phyloP scores from a whole-genome alignment of 1,140 invertebrate species.

The Caenorhabditis brenneri region DNA sequence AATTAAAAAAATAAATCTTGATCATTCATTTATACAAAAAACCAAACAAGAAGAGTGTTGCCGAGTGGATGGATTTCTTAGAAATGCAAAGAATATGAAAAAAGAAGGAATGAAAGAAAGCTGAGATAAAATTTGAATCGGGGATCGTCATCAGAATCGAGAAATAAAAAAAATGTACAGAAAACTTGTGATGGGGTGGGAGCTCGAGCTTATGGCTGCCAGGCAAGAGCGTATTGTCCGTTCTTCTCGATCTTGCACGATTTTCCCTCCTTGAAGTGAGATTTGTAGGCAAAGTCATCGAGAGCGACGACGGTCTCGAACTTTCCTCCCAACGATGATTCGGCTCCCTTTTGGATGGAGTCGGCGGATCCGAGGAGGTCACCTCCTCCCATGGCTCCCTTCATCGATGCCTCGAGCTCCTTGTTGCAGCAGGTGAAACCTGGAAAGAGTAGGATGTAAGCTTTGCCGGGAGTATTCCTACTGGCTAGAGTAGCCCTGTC shows the following conservation, averaged over 20 bases:
- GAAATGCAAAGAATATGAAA: neutral
- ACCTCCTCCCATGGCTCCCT: slow-evolving; percentile 64
- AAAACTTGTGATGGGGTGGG: neutral
- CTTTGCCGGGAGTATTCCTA: too few relatives aligned
- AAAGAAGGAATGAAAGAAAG: neutral
- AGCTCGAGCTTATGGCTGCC: slow-evolving; percentile 66
- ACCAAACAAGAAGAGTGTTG: too few relatives aligned
- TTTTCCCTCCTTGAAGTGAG: slow-evolving; percentile 70
- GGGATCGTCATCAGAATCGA: neutral
- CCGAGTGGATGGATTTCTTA: too few relatives aligned
- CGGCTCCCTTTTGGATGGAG: slow-evolving; percentile 66
- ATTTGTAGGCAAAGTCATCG: slow-evolving; percentile 71
- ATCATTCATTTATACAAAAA: slow-evolving; percentile 32
- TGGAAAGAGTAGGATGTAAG: too few relatives aligned
- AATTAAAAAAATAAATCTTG: neutral
- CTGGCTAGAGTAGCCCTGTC: too few relatives aligned
- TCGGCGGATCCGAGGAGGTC: slow-evolving; percentile 69
- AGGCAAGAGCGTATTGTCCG: slow-evolving; percentile 68
- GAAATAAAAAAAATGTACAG: slow-evolving; percentile 4
- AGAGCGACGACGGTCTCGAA: slow-evolving; percentile 68
- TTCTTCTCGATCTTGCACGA: slow-evolving; percentile 71
- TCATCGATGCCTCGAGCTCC: slow-evolving; percentile 67
- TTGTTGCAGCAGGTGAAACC: slow-evolving; percentile 71
- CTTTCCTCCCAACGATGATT: slow-evolving; percentile 66
- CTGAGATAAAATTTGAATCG: neutral